Evolutionary conservation across 2,113 vertebrate genomes (phyloP), one percentile per base, ranked within the genome.

Genomic region (Crotalus tigris): DNA sequence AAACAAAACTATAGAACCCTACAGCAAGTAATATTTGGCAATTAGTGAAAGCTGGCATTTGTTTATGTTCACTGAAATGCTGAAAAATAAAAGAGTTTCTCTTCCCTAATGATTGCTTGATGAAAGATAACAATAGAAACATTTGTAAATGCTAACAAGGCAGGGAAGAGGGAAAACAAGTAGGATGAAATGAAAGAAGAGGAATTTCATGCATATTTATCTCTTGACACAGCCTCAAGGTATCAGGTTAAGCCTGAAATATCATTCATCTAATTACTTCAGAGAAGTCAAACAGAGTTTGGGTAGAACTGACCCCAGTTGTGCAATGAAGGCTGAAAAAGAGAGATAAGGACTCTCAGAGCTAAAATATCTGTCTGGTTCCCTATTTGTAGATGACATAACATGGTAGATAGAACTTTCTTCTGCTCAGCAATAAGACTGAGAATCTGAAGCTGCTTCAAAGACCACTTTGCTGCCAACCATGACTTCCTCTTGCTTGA

Each of bases 261-360:
- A 97, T 96, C 97, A 97, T 94, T 97, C 94, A 91, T 94, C 92
- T 95, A 97, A 97, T 98, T 98, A 97, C 97, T 95, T 94, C 90
- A 86, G 75, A 86, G 64, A 95, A 91, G 89, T 96, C 95, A 94
- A 97, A 97, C 95, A 94, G 75, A 95, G 95, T 97, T 97, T 96
- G 85, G 94, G 21, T 88, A 95, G 39, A 95, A 53, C 88, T 95
- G 95, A 97, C 88, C 96, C 96, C 96, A 91, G 96, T 96, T 97
- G 90, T 95, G 57, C 92, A 91, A 91, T 97, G 97, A 97, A 96
- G 93, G 91, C 95, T 98, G 96, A 1, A 26, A 90, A 95, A 96
- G 93, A 91, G 94, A 97, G 97, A 97, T 97, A 97, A 98, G 94
- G 87, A 95, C 94, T 44, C 57, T 92, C 90, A 90, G 57, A 91